Base-by-base conservation (phyloP, 2,888 invertebrate genomes). In the Nineta flava region DNA sequence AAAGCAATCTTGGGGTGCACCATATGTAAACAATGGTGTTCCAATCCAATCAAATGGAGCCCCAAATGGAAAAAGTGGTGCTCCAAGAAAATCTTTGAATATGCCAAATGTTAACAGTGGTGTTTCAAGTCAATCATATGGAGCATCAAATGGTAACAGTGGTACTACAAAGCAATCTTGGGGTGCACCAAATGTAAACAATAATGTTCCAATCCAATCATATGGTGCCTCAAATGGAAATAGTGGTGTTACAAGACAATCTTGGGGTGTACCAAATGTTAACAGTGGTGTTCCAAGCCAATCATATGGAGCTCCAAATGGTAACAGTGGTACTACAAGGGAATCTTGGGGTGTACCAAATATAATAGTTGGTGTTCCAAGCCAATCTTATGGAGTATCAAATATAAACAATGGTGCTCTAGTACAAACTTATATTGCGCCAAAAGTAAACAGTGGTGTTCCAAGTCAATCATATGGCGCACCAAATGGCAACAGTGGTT, bases 401-500 rank as follows among this genome's bases (percentile, higher is more conserved):
- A 21, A 21, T 21, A 12, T 15, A 15, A 45, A 26, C 9, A 26
- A 12, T 26, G 26, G 26, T 9, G 32, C 45, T 45, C 19, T 21
- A 9, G n/a, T n/a, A n/a, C n/a, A n/a, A n/a, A n/a, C 46, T n/a
- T 46, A 46, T 16, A 15, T 13, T 12, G 13, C 32, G 10, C 32
- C 32, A 9, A 16, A 10, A 1, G 10, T 12, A 31, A 26, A 16
- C 26, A 26, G n/a, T n/a, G 46, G 13, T 12, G 16, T 31, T 21
- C 46, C 46, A 13, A 31, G 31, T 21, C 45, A 45, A n/a, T 19
- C 17, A 19, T 45, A 45, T 12, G 45, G 45, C 12, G 45, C 26
- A 9, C 45, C 45, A 21, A 21, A n/a, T 21, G 31, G n/a, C 3
- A 15, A 15, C 1, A 31, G 26, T 21, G 15, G 15, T 12, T n/a